phyloP scores from a whole-genome alignment of 35 echinoderm and acorn worm species.

The Apostichopus japonicus region DNA sequence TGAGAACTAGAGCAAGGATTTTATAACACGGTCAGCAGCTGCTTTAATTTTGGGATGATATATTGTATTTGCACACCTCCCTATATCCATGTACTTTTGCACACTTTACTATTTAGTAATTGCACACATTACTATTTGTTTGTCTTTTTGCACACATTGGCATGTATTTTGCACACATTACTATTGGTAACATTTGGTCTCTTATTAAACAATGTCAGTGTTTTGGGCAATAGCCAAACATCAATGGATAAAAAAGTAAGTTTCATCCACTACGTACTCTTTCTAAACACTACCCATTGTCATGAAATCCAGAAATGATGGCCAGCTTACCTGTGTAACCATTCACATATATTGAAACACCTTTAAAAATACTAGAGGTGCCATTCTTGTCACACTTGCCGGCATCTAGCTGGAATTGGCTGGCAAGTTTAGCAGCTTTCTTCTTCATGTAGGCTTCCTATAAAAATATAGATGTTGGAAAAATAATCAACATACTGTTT shows the following conservation, averaged over 20 bases:
- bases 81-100: too few species aligned
- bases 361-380: slow-evolving; percentile 73
- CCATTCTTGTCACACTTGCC: slow-evolving; percentile 19
- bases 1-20: too few species aligned
- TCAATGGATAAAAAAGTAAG: neutral
- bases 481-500: too few species aligned
- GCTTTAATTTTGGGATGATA: too few species aligned
- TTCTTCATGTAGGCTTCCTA: slow-evolving; percentile 84
- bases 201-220: neutral
- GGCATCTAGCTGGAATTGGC: slow-evolving; percentile 68
- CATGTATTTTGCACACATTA: neutral
- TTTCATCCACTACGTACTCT: neutral
- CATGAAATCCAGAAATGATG: neutral
- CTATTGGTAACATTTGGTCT: neutral
- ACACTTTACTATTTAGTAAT: too few species aligned
- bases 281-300: neutral
- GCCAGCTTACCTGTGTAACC: slow-evolving; percentile 83
- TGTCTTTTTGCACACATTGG: too few species aligned
- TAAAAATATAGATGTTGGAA: neutral
- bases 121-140: too few species aligned
- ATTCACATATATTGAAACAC: slow-evolving; percentile 84
- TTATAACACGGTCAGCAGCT: too few species aligned
- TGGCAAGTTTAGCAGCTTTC: slow-evolving; percentile 78
- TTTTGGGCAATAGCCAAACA: neutral
- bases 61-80: too few species aligned